Percentiles rank a stretch among this genome's conserved stretches.
phyloP scores from a whole-genome alignment of 2,113 vertebrate genomes.

The Aegithalos caudatus region DNA sequence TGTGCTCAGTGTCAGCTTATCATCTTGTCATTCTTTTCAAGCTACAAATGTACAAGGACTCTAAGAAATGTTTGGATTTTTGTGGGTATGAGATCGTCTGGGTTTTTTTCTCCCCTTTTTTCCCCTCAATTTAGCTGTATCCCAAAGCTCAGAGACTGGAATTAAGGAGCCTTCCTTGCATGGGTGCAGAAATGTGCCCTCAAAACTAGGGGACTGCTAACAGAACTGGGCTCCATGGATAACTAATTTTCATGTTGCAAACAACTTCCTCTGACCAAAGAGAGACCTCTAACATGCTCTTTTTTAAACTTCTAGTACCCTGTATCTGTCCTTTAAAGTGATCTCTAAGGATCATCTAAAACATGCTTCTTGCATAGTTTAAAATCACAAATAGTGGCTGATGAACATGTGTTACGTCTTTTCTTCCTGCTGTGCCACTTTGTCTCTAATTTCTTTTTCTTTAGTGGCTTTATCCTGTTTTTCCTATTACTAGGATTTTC shows the following conservation, averaged over 20 bases:
- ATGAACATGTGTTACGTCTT: neutral
- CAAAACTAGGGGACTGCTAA: neutral
- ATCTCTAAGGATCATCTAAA: neutral
- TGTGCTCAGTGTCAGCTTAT: neutral
- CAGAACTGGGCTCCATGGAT: neutral
- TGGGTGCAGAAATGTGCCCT: neutral
- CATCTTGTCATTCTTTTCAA: neutral
- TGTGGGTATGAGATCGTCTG: neutral
- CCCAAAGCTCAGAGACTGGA: neutral
- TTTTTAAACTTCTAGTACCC: neutral
- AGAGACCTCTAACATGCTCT: neutral
- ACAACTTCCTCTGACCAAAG: neutral
- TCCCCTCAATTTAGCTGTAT: neutral
- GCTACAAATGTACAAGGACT: neutral
- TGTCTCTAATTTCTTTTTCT: neutral
- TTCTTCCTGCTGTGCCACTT: neutral
- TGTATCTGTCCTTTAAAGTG: neutral
- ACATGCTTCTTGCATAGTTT: neutral
- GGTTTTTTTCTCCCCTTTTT: accelerated
- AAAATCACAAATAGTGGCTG: neutral
- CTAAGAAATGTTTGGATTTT: neutral
- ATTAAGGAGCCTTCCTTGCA: neutral
- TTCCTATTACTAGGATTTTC: neutral
- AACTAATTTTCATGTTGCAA: neutral
- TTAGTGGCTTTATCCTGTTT: neutral